Base-by-base conservation (phyloP, 1,140 invertebrate species). In the Apis laboriosa region DNA sequence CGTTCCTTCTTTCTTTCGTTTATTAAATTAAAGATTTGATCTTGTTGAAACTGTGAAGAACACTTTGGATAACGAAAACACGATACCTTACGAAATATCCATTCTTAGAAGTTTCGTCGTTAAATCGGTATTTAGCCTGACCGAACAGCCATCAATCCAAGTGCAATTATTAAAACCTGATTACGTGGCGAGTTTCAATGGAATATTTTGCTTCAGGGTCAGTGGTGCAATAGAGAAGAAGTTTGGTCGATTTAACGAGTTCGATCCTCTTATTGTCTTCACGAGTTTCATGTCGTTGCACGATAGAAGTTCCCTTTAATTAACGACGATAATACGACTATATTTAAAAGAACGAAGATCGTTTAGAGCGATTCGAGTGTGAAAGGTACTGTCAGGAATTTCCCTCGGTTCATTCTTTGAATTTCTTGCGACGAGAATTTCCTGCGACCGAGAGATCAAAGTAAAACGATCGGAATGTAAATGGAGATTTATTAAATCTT, bases 241-340 rank as follows among this genome's bases (percentile, higher is more conserved):
- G 84, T 85, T 85, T 85, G 84, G 84, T 85, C 84, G 84, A 85
- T 85, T 85, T 82, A 85, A 82, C 80, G 58, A 61, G 74, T 82
- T 85, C 80, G 67, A 82, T 85, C 24, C 75, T 66, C 73, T 74
- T 71, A 84, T 80, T 84, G 61, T 84, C 77, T 60, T 84, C n/a
- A 73, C 58, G 12, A 55, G 70, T 79, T 83, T 77, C 80, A 51
- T 81, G 80, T 68, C 73, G 73, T 74, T 67, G 63, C 63, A 64
- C 80, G 80, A 81, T 81, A 67, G 72, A 76, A 76, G 55, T 81
- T 81, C 43, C 24, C 53, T 68, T 68, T 81, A 77, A 81, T 81
- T 81, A 76, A 73, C 72, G 34, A 53, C 28, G 34, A 34, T 76
- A 64, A 24, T 56, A 76, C 51, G 0, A 5, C 5, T 7, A 21